Percentiles rank a stretch among this genome's conserved stretches.
Evolutionary conservation across 2,113 vertebrate genomes (phyloP).

Genomic region (Catharus minimus): DNA sequence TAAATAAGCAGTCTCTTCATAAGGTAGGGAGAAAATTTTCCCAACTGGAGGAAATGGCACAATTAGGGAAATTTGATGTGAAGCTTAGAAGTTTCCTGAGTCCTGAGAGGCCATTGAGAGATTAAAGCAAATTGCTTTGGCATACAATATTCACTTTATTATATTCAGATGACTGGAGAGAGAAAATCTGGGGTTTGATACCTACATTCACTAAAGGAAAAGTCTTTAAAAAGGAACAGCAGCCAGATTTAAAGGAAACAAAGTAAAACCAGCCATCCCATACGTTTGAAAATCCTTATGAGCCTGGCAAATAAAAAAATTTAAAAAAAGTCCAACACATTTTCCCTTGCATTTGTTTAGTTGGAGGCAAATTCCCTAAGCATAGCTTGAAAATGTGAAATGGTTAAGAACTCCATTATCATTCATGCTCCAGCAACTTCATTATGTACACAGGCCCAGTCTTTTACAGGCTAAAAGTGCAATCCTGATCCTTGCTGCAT

Average conservation of each 20-base stretch:
- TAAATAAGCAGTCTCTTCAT: neutral
- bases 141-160: slow-evolving; percentile 25
- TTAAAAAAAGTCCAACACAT: accelerated
- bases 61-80: slow-evolving; percentile 34
- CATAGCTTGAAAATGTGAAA: neutral
- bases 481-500: slow-evolving; percentile 49
- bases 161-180: slow-evolving; percentile 1
- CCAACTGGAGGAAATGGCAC: neutral
- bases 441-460: slow-evolving; percentile 53
- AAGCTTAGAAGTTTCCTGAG: slow-evolving; percentile 8
- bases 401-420: slow-evolving; percentile 32
- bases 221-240: neutral
- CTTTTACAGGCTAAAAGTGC: slow-evolving; percentile 52
- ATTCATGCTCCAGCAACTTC: slow-evolving; percentile 44
- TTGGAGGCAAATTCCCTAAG: neutral
- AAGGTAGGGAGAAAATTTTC: neutral
- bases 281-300: neutral
- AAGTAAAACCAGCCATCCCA: neutral
- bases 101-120: slow-evolving; percentile 4
- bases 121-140: slow-evolving; percentile 25
- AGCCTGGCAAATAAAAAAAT: neutral
- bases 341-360: neutral
- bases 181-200: neutral
- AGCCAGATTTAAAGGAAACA: neutral
- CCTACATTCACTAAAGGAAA: neutral